Percentiles rank a stretch among this genome's conserved stretches.
phyloP scores from a whole-genome alignment of 2,888 invertebrate species.

The Cheilosia vulpina region DNA sequence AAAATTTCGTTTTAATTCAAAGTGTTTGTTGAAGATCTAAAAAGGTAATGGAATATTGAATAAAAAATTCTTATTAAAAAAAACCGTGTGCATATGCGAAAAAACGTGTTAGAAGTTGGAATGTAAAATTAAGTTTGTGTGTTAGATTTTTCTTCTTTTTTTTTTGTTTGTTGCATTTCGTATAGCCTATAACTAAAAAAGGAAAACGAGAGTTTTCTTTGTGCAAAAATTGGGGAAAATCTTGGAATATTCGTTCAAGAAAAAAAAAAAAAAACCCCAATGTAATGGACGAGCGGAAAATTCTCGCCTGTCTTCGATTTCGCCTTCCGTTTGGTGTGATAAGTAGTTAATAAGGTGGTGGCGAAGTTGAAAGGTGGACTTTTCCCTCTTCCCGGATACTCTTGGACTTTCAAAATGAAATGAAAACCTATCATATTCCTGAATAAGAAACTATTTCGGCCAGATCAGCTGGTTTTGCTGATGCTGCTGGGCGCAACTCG shows the following conservation, averaged over 20 bases:
- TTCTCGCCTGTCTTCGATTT: constrained; percentile 17
- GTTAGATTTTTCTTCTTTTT: constrained; percentile 17
- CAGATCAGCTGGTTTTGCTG: constrained; percentile 63
- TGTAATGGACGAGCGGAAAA: constrained; percentile 53
- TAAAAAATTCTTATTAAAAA: constrained; percentile 15
- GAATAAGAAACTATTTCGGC: constrained; percentile 11
- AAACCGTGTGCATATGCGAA: constrained; percentile 48
- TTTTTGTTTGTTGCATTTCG: neutral
- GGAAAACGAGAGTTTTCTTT: constrained; percentile 23
- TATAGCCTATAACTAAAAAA: constrained; percentile 15
- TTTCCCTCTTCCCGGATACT: neutral
- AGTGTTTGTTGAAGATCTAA: constrained; percentile 58
- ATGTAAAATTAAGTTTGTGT: constrained; percentile 25
- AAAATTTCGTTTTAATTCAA: constrained; percentile 55
- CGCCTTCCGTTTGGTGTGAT: constrained; percentile 4
- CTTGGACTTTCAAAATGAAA: neutral
- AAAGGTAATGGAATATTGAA: constrained; percentile 38
- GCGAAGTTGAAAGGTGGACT: neutral
- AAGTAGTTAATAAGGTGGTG: neutral
- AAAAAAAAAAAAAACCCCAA: neutral
- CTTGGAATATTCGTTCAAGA: neutral
- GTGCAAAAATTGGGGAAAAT: neutral
- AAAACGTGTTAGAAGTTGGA: constrained; percentile 66
- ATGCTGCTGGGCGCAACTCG: constrained; percentile 41
- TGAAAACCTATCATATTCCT: neutral